Conservation (phyloP, 2,888 invertebrate species). For the Candidula unifasciata region DNA sequence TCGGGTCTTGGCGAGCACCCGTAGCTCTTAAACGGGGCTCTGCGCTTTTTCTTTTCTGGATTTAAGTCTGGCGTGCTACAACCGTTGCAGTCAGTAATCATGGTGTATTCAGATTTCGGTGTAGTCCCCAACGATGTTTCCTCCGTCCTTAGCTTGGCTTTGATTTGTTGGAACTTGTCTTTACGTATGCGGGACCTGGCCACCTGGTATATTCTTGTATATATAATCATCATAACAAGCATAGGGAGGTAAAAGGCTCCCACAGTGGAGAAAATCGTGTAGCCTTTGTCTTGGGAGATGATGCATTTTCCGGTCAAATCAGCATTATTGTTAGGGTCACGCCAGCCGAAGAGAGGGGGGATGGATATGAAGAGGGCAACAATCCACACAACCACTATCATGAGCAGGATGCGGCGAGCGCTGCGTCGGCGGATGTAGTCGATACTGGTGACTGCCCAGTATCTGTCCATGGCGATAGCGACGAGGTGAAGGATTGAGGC, state of each 20-base stretch:
- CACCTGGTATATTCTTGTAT: constrained; percentile 96
- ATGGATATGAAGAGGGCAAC: constrained; percentile 94
- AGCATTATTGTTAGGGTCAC: constrained; percentile 65
- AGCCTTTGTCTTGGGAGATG: constrained; percentile 88
- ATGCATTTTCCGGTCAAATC: constrained; percentile 84
- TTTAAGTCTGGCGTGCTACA: constrained; percentile 28
- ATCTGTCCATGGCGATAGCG: constrained; percentile 96
- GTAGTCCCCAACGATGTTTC: constrained; percentile 57
- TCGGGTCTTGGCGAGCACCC: constrained; percentile 53
- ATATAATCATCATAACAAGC: constrained; percentile 93
- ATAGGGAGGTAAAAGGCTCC: constrained; percentile 98
- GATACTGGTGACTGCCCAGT: constrained; percentile 98
- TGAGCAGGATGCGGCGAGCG: constrained; percentile 86
- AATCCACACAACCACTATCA: constrained; percentile 95
- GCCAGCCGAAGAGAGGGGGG: constrained; percentile 88
- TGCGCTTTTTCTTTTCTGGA: constrained; percentile 41
- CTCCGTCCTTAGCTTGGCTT: constrained; percentile 54
- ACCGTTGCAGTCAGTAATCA: constrained; percentile 54
- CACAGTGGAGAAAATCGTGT: constrained; percentile 95
- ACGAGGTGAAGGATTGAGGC: constrained; percentile 97
- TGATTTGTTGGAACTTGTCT: constrained; percentile 69
- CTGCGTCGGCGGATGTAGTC: constrained; percentile 96
- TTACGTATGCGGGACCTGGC: constrained; percentile 80
- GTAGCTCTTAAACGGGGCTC: constrained; percentile 48
- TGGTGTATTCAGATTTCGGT: constrained; percentile 53